Percentiles rank a stretch among this genome's conserved stretches.
Conservation (phyloP, 2,113 vertebrate species). For the Tetrao urogallus region DNA sequence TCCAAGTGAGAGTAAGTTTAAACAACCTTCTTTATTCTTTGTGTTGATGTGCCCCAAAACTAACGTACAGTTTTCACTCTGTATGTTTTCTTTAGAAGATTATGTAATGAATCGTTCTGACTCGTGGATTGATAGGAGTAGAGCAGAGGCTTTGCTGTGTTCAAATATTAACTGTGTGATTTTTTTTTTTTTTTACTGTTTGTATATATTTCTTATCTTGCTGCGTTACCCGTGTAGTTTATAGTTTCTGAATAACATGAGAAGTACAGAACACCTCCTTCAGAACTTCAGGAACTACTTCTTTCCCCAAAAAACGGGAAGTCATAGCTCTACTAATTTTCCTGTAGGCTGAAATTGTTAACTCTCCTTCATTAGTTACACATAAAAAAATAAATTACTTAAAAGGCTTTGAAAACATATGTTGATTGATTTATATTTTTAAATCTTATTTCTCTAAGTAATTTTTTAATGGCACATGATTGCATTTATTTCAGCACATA, state of each 20-base stretch:
- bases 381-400: neutral
- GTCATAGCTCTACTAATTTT: neutral
- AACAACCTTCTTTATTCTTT: neutral
- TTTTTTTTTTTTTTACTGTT: neutral
- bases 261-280: neutral
- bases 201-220: neutral
- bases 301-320: neutral
- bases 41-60: accelerated
- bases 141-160: neutral
- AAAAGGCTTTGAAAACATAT: neutral
- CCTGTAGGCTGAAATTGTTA: neutral
- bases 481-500: neutral
- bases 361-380: neutral
- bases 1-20: neutral
- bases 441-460: neutral
- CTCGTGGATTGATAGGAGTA: neutral
- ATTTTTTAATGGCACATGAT: neutral
- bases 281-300: neutral
- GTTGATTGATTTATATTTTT: neutral
- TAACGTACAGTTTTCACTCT: neutral
- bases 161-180: neutral
- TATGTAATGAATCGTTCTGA: neutral
- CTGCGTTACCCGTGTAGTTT: neutral
- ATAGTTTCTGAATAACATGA: neutral
- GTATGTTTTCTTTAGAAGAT: neutral